A percentile compares a stretch with the other conserved stretches of the same genome.
Conservation (phyloP, 2,113 vertebrate species). For the Dermatemys mawii region DNA sequence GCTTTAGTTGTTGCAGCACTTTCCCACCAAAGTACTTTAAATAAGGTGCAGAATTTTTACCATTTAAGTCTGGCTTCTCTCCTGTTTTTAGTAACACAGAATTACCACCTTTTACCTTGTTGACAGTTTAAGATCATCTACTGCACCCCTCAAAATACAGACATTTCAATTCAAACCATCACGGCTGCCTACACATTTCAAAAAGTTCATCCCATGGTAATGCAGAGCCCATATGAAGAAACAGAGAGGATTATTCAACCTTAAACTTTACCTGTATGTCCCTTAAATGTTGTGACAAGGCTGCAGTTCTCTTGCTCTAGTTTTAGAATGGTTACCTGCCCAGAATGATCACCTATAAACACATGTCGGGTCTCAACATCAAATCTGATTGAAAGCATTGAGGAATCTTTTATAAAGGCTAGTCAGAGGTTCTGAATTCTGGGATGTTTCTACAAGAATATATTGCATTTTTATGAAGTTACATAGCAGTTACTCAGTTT, state of each 20-base stretch:
- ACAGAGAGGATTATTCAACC: background rate
- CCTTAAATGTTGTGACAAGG: conserved; percentile 96
- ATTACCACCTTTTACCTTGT: background rate
- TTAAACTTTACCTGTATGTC: conserved; percentile 89
- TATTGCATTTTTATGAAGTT: background rate
- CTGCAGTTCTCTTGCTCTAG: conserved; percentile 95
- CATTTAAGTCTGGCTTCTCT: background rate
- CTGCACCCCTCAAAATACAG: background rate
- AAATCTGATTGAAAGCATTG: conserved; percentile 85
- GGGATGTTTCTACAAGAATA: background rate
- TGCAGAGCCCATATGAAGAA: background rate
- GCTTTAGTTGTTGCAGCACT: background rate
- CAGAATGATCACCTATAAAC: conserved; percentile 96
- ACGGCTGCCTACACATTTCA: background rate
- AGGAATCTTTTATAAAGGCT: conserved; percentile 55
- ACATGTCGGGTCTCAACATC: conserved; percentile 97
- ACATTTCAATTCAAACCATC: background rate
- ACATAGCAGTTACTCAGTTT: background rate
- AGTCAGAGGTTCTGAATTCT: background rate
- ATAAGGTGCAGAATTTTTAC: background rate
- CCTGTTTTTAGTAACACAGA: background rate
- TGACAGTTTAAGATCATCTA: background rate
- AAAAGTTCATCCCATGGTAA: background rate
- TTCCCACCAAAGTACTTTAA: background rate
- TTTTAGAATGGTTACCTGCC: conserved; percentile 98